These are phyloP conservation scores for Erebia epiphron DNA, from an alignment of 2,888 invertebrate genomes.

Conservation along the genomic window DNA sequence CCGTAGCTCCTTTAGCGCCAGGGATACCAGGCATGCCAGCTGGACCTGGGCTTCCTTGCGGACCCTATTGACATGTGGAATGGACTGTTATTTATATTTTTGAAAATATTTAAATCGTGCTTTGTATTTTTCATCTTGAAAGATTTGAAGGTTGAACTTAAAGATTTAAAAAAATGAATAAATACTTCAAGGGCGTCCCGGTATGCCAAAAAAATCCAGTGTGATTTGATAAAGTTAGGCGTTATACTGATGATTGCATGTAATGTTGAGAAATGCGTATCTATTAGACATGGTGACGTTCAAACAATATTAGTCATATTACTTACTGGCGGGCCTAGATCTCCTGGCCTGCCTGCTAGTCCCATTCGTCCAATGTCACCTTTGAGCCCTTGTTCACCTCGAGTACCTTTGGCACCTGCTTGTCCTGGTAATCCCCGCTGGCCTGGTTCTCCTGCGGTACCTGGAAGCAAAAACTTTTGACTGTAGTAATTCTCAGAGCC, in stretches of 20 bases:
- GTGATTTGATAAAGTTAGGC: too few relatives aligned
- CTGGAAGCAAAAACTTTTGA: constrained; percentile 49
- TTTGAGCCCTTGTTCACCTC: constrained; percentile 89
- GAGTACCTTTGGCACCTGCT: constrained; percentile 87
- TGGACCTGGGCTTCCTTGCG: constrained; percentile 86
- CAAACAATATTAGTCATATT: not conserved
- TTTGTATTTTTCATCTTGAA: too few relatives aligned
- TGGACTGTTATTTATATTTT: not conserved
- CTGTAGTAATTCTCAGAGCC: not conserved
- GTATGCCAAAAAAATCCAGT: too few relatives aligned
- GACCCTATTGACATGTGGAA: constrained; percentile 79
- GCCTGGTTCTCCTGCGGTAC: constrained; percentile 85
- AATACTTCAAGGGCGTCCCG: too few relatives aligned
- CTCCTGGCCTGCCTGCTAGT: constrained; percentile 90
- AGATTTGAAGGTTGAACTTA: too few relatives aligned
- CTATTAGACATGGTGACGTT: too few relatives aligned
- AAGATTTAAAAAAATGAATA: too few relatives aligned
- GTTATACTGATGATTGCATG: too few relatives aligned
- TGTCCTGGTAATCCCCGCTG: constrained; percentile 84
- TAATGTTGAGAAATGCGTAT: too few relatives aligned
- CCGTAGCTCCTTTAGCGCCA: constrained; percentile 87
- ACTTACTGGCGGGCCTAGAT: constrained; percentile 86
- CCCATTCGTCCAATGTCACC: constrained; percentile 90
- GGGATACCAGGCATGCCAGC: constrained; percentile 87
- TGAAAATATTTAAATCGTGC: not conserved